Percentiles rank a stretch among this genome's conserved stretches.
Conservation (phyloP, 2,113 vertebrate species). For the Platysternon megacephalum region DNA sequence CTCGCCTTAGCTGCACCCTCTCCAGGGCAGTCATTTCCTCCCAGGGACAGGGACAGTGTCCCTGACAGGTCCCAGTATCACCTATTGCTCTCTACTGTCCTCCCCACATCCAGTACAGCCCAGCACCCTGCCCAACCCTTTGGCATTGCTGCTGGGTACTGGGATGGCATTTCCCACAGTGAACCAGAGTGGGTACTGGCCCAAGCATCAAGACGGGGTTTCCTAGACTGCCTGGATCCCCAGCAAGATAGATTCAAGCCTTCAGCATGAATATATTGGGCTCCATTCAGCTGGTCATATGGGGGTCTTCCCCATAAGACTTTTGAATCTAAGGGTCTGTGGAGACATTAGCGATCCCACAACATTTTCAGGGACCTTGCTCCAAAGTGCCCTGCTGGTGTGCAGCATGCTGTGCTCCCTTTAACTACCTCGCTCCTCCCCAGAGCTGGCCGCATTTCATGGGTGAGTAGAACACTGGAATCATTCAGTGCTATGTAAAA, state of each 20-base stretch:
- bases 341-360: background rate
- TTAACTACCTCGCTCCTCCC: background rate
- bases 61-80: background rate
- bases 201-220: background rate
- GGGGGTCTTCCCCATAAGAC: background rate
- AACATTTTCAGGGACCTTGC: background rate
- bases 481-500: background rate
- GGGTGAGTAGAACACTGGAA: background rate
- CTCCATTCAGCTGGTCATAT: background rate
- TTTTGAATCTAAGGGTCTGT: background rate
- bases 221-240: background rate
- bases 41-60: background rate
- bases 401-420: background rate
- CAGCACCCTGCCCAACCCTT: background rate
- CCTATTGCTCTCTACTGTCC: background rate
- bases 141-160: rapidly evolving
- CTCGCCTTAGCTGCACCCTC: background rate
- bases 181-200: background rate
- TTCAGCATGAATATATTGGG: rapidly evolving
- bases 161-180: background rate
- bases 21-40: background rate
- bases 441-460: background rate
- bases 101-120: background rate
- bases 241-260: background rate
- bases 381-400: background rate